Evolutionary conservation across 1,140 invertebrate species (phyloP), one percentile per base, ranked within the genome.

Genomic region (Drosophila santomea): DNA sequence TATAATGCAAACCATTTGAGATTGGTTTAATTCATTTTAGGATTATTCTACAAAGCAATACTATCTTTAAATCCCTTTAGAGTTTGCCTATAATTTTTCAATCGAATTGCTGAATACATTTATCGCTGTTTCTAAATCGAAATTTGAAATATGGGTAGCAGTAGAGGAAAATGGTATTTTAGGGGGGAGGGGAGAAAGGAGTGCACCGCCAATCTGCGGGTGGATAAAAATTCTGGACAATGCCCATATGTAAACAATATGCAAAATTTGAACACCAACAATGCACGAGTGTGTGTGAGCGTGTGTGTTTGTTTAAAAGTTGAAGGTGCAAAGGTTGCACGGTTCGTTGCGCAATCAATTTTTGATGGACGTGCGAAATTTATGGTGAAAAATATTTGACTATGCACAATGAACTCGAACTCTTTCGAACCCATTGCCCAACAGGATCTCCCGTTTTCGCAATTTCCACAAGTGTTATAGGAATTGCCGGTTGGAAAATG

Each of bases 341-440:
- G 76, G 79, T 59, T 36, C 71, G 73, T 51, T 82, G 84, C 68
- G 51, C 84, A 89, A 89, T 89, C 80, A 89, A 89, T 89, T 89
- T 84, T 89, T 89, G 84, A 89, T 89, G 85, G 84, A 84, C 84
- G 84, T 89, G 84, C 84, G 84, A 89, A 89, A 89, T 89, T 89
- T 89, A 89, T 89, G 84, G 84, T 78, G 77, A 84, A 89, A 86
- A 80, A 89, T 89, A 89, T 89, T 89, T 89, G 82, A 77, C 80
- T 89, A 89, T 89, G 80, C 84, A 89, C 84, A 89, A 84, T 84
- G 84, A 90, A 84, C 25, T 41, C 10, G 48, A 25, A 83, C 69
- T 32, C 28, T 32, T 32, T 69, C 48, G 51, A 17, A 23, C 25
- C 10, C 32, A 14, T 25, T 11, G 36, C 38, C n/a, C 8, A 10